Conservation (phyloP, 2,113 vertebrate genomes). For the Haliaeetus leucogaster region DNA sequence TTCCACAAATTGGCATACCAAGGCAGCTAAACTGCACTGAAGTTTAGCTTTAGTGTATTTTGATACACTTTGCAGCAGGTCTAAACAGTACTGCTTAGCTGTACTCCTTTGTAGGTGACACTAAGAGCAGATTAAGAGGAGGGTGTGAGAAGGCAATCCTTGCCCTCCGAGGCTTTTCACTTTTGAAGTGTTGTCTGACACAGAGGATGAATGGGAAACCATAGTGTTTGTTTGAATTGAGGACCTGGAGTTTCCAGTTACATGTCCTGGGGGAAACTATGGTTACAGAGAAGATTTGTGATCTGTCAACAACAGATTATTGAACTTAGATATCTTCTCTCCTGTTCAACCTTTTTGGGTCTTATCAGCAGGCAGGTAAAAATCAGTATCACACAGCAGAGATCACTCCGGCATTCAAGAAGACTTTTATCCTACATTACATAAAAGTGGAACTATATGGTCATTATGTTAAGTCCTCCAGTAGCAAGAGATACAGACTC, state of each 20-base stretch:
- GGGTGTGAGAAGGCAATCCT: not conserved
- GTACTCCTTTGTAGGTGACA: not conserved
- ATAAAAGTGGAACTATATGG: not conserved
- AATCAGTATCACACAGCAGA: not conserved
- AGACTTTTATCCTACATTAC: not conserved
- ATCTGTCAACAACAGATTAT: not conserved
- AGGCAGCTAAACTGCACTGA: not conserved
- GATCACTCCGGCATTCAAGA: not conserved
- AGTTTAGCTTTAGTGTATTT: not conserved
- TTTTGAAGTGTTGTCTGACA: not conserved
- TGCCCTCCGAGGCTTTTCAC: not conserved
- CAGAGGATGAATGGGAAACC: not conserved
- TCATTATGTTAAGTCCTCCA: not conserved
- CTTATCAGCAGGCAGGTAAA: not conserved
- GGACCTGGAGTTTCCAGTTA: not conserved
- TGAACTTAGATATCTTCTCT: not conserved
- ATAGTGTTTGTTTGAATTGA: not conserved
- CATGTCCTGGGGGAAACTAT: not conserved
- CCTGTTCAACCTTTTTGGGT: not conserved
- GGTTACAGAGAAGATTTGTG: not conserved
- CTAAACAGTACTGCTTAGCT: not conserved
- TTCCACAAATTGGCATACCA: not conserved
- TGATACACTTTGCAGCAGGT: not conserved
- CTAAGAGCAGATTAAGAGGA: not conserved
- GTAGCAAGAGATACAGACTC: not conserved